Evolutionary conservation across 2,113 vertebrate genomes (phyloP), one percentile per base, ranked within the genome.

Genomic region (Anhinga rufa): DNA sequence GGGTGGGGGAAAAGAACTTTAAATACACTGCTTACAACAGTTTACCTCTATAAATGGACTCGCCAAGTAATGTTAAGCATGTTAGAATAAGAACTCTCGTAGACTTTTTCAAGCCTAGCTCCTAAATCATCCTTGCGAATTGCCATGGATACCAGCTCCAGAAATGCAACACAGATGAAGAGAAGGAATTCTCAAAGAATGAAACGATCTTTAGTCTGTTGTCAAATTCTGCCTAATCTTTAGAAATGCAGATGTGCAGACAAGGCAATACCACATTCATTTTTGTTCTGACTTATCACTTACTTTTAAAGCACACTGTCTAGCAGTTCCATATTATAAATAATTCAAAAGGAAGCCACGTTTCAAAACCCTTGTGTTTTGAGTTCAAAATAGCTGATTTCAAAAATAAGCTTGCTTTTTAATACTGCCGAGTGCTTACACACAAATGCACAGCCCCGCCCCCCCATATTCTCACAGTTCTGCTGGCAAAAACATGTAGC

Each of bases 111-210:
- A 91, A 82, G 70, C 19, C 36, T 4, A 7, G 31, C 66, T 94
- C 66, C 85, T 76, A 61, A 72, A 64, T 31, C 69, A 75, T 15
- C 52, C 48, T 34, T 40, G 66, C 9, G 7, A 85, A 95, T 72
- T 87, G 49, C 82, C 82, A 91, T 85, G 85, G 87, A 92, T 91
- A 95, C 62, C 92, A 95, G 66, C 74, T 91, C 78, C 62, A 91
- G 70, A 91, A 92, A 82, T 21, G 17, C 29, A 61, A 12, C 0
- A 1, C 0, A 52, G 58, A 91, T 28, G 26, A 96, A 92, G 61
- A 75, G 65, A 85, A 91, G 44, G 34, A 79, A 90, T 48, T 78
- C 57, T 92, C 88, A 93, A 79, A 82, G 75, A 87, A 75, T 46
- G 49, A 85, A 90, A 74, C 6, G 10, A 69, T 72, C 74, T 76